Evolutionary conservation across 2,113 vertebrate genomes (phyloP).

Genomic region (Elephas maximus): DNA sequence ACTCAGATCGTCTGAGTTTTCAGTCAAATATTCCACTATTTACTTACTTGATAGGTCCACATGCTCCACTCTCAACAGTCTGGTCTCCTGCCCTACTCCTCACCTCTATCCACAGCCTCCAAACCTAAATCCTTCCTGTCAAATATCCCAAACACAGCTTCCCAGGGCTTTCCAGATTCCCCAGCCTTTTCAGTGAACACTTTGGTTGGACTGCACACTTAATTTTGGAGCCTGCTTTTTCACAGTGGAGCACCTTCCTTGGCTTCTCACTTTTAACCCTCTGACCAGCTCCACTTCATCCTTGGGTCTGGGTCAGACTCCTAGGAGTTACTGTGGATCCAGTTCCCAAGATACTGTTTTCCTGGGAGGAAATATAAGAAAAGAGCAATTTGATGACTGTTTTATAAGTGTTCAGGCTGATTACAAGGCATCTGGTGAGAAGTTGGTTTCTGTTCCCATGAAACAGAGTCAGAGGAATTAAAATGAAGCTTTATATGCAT

Average conservation of each 20-base stretch:
- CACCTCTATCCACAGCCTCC: neutral
- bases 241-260: neutral
- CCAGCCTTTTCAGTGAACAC: neutral
- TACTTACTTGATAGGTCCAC: neutral
- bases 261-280: neutral
- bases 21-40: neutral
- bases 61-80: neutral
- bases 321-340: neutral
- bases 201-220: neutral
- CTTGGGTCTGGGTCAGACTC: neutral
- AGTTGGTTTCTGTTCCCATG: neutral
- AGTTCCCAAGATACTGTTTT: neutral
- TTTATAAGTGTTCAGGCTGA: neutral
- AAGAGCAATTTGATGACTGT: neutral
- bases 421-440: neutral
- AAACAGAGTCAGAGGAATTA: neutral
- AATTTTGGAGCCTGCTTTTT: neutral
- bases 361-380: neutral
- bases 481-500: neutral
- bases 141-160: neutral
- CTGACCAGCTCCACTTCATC: neutral
- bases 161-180: neutral
- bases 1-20: neutral
- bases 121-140: neutral
- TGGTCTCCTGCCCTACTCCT: neutral